phyloP scores from a whole-genome alignment of 2,888 invertebrate species.

The Shargacucullia verbasci region DNA sequence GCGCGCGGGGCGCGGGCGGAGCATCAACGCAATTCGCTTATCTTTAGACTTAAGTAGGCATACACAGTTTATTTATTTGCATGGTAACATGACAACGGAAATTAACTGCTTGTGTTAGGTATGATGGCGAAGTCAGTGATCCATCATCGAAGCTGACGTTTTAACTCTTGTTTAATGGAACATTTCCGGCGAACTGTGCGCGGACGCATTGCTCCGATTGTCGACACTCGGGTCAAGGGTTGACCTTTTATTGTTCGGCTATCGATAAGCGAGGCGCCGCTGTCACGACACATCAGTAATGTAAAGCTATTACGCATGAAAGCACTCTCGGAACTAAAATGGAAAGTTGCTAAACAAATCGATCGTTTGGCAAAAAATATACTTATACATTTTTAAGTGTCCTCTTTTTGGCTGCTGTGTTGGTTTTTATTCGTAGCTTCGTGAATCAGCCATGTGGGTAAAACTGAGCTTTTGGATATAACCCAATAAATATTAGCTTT shows the following conservation, averaged over 20 bases:
- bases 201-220: conserved; percentile 70
- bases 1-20: neutral
- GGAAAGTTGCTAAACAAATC: conserved; percentile 48
- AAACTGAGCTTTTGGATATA: too few relatives aligned
- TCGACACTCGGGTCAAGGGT: conserved; percentile 69
- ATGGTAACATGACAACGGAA: conserved; percentile 58
- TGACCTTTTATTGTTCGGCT: conserved; percentile 74
- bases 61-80: conserved; percentile 54
- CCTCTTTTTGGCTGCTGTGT: neutral
- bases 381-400: neutral
- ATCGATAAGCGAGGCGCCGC: conserved; percentile 76
- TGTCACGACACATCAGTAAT: conserved; percentile 61
- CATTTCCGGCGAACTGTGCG: conserved; percentile 69
- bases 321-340: conserved; percentile 38
- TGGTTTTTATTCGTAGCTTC: neutral
- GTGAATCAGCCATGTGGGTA: too few relatives aligned
- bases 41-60: conserved; percentile 27
- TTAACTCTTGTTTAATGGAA: conserved; percentile 70
- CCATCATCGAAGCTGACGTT: conserved; percentile 67
- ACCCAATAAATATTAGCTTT: neutral
- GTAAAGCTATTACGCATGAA: conserved; percentile 39
- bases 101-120: conserved; percentile 59
- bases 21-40: conserved; percentile 30
- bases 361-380: conserved; percentile 9
- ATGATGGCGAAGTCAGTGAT: conserved; percentile 62